A percentile compares a stretch with the other conserved stretches of the same genome.
Conservation (phyloP, 30 jellyfish, hydroid and myxozoan species). For the Chironex yamaguchii region DNA sequence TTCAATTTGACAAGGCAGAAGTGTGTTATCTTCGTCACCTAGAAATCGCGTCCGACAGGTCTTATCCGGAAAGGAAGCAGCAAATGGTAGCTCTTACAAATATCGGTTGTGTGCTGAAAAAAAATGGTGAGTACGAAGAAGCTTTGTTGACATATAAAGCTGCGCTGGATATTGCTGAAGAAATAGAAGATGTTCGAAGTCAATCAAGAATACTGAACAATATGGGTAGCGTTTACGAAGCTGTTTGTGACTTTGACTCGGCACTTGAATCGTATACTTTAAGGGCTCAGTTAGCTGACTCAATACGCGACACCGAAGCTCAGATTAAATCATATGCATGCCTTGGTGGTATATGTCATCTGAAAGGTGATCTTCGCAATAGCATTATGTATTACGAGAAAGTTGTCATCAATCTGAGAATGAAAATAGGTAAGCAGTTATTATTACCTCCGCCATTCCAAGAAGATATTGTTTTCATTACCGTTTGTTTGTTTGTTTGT, state of each 20-base stretch:
- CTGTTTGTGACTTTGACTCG: constrained; percentile 79
- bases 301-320: constrained; percentile 81
- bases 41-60: constrained; percentile 79
- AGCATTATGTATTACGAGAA: constrained; percentile 80
- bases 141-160: constrained; percentile 82
- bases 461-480: too few relatives aligned
- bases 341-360: constrained; percentile 75
- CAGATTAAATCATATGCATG: constrained; percentile 87
- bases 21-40: constrained; percentile 80
- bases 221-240: constrained; percentile 87
- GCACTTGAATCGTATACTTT: constrained; percentile 79
- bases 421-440: constrained; percentile 96
- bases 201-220: constrained; percentile 84
- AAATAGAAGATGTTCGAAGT: constrained; percentile 82
- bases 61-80: constrained; percentile 74
- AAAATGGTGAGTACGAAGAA: constrained; percentile 75
- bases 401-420: constrained; percentile 82
- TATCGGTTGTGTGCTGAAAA: constrained; percentile 77
- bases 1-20: constrained; percentile 93
- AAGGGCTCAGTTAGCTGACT: constrained; percentile 80
- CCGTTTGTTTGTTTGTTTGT: too few relatives aligned
- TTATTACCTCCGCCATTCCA: too few relatives aligned
- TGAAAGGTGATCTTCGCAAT: constrained; percentile 84
- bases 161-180: constrained; percentile 91
- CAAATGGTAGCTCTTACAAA: constrained; percentile 82